Conservation (phyloP, 2,797 vertebrate genomes). For the Phrynocephalus forsythii region DNA sequence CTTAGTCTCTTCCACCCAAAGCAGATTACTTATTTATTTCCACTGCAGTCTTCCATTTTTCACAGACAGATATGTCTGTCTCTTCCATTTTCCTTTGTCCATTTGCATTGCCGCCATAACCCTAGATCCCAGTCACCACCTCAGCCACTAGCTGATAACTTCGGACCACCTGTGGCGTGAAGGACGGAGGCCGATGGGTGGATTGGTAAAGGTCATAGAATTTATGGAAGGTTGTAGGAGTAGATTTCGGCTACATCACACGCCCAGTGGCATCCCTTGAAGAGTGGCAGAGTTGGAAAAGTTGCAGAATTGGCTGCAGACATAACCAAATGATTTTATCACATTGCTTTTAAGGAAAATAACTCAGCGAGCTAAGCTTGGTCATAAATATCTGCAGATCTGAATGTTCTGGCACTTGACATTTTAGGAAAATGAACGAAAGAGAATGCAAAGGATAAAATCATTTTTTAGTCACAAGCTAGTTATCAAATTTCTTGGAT, state of each 20-base stretch:
- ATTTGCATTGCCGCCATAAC: not conserved
- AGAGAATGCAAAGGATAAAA: not conserved
- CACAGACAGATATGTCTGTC: no score
- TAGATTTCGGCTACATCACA: not conserved
- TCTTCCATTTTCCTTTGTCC: not conserved
- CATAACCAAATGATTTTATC: not conserved
- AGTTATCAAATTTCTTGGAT: not conserved
- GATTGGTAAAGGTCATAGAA: not conserved
- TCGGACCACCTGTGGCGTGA: no score
- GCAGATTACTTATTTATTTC: not conserved
- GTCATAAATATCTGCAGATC: not conserved
- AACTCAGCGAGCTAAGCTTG: not conserved
- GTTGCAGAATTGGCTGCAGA: not conserved
- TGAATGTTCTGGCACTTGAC: not conserved
- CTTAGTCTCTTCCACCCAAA: not conserved
- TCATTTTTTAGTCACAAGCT: not conserved
- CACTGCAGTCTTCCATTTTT: not conserved
- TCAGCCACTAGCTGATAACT: not conserved
- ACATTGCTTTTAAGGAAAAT: not conserved
- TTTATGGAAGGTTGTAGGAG: no score
- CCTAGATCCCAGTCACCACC: no score
- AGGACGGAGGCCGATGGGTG: no score
- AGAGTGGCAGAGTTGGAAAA: not conserved
- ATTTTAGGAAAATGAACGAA: constrained; percentile 1
- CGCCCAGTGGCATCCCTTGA: not conserved